A percentile compares a stretch with the other conserved stretches of the same genome.
phyloP scores from a whole-genome alignment of 2,797 vertebrate genomes.

The Labeo calbasu region DNA sequence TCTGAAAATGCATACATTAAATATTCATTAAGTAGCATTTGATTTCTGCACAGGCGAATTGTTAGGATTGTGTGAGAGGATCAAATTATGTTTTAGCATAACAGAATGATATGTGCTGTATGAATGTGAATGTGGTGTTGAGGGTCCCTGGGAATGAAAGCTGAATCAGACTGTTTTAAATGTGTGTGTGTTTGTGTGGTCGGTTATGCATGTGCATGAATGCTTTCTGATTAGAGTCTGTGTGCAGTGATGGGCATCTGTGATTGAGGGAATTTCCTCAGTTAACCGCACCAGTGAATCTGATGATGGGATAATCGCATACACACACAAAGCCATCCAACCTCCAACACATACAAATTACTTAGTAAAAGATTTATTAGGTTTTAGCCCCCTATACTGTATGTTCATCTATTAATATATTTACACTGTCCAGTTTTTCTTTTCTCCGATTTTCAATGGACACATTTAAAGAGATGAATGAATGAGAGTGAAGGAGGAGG shows the following conservation, averaged over 20 bases:
- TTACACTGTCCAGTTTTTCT: neutral
- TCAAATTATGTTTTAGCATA: neutral
- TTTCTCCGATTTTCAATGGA: neutral
- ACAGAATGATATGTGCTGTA: neutral
- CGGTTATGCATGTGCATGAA: conserved; percentile 26
- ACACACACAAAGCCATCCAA: conserved; percentile 22
- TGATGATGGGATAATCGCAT: conserved; percentile 59
- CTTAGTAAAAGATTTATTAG: conserved; percentile 30
- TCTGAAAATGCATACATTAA: neutral
- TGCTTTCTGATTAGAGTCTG: conserved; percentile 11
- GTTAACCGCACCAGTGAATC: conserved; percentile 52
- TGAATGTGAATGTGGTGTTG: neutral
- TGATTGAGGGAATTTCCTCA: conserved; percentile 48
- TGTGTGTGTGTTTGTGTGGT: conserved; percentile 20
- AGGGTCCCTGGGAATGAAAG: neutral
- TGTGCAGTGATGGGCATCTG: conserved; percentile 18
- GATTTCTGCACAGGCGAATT: neutral
- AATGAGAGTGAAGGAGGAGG: neutral
- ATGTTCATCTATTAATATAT: conserved; percentile 23
- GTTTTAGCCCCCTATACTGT: neutral
- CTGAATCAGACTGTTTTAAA: neutral
- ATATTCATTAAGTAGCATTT: neutral
- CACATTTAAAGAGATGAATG: conserved; percentile 14
- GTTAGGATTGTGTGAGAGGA: neutral
- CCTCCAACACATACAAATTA: conserved; percentile 30